These are phyloP conservation scores for Cartodere bifasciata DNA, from an alignment of 2,888 invertebrate species.

Conservation along the genomic window DNA sequence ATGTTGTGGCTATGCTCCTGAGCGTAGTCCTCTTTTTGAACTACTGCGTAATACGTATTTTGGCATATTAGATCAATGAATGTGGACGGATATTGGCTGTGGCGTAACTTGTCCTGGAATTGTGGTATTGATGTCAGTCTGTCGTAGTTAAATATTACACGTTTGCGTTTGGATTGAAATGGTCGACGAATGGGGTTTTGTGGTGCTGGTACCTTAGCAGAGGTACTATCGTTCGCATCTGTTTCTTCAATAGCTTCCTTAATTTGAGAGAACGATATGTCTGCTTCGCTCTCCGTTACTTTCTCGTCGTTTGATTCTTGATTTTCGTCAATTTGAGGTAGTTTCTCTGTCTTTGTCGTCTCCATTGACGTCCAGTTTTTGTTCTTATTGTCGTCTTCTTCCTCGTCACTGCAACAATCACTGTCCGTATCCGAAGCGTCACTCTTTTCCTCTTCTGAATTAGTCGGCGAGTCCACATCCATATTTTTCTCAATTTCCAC, in stretches of 20 bases:
- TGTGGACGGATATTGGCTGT: constrained; percentile 47
- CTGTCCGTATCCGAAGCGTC: constrained; percentile 16
- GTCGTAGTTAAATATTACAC: too few relatives aligned
- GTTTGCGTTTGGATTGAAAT: too few relatives aligned
- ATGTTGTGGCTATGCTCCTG: constrained; percentile 46
- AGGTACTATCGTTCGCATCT: constrained; percentile 13
- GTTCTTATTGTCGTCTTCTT: constrained; percentile 10
- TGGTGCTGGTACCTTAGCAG: too few relatives aligned
- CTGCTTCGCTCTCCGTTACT: constrained; percentile 13
- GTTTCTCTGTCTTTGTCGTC: constrained; percentile 8
- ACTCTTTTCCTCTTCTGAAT: constrained; percentile 10
- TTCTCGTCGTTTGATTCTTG: constrained; percentile 15
- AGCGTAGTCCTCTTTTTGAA: constrained; percentile 59
- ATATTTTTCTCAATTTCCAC: constrained; percentile 5
- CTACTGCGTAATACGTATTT: constrained; percentile 49
- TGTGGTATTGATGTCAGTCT: constrained; percentile 2
- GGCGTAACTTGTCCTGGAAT: constrained; percentile 39
- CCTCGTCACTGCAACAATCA: constrained; percentile 17
- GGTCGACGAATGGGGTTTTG: too few relatives aligned
- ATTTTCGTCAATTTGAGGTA: constrained; percentile 5
- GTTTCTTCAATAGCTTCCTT: too few relatives aligned
- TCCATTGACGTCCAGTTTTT: constrained; percentile 17
- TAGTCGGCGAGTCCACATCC: constrained; percentile 10
- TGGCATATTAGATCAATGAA: constrained; percentile 58
- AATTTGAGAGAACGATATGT: constrained; percentile 8